These are phyloP conservation scores for Lytechinus pictus DNA, from an alignment of 35 echinoderm and acorn worm genomes.

Conservation along the genomic window DNA sequence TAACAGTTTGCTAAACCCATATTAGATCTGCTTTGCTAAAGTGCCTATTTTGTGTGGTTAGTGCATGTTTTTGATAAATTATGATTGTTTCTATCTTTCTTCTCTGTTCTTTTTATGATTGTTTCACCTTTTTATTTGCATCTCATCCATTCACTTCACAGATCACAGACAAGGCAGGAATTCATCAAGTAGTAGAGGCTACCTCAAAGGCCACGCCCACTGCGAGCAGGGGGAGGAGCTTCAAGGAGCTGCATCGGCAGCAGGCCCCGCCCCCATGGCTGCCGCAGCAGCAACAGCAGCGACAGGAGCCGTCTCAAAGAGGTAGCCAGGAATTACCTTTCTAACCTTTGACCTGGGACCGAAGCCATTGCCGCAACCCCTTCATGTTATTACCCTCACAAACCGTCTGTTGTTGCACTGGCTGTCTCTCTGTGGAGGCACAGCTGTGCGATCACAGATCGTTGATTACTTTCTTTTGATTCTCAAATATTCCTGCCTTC, in stretches of 20 bases:
- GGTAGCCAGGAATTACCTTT: conserved; percentile 15
- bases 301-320: conserved; percentile 9
- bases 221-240: conserved; percentile 20
- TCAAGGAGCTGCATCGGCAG: not conserved
- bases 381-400: not conserved
- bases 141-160: not conserved
- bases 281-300: conserved; percentile 26
- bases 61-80: too few species aligned
- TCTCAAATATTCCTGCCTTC: not conserved
- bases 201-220: conserved; percentile 20
- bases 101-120: not conserved
- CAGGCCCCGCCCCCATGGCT: not conserved
- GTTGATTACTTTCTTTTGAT: not conserved
- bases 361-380: not conserved
- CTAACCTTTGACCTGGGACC: conserved; percentile 33
- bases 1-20: too few species aligned
- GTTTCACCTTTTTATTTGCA: not conserved
- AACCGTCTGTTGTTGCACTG: not conserved
- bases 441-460: not conserved
- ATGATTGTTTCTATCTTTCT: not conserved
- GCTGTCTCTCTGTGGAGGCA: not conserved
- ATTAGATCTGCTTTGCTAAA: too few species aligned
- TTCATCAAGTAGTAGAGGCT: conserved; percentile 27
- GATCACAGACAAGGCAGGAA: conserved; percentile 8
- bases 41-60: too few species aligned